Percentiles rank a stretch among this genome's conserved stretches.
phyloP scores from a whole-genome alignment of 2,888 invertebrate species.

The Folsomia candida region DNA sequence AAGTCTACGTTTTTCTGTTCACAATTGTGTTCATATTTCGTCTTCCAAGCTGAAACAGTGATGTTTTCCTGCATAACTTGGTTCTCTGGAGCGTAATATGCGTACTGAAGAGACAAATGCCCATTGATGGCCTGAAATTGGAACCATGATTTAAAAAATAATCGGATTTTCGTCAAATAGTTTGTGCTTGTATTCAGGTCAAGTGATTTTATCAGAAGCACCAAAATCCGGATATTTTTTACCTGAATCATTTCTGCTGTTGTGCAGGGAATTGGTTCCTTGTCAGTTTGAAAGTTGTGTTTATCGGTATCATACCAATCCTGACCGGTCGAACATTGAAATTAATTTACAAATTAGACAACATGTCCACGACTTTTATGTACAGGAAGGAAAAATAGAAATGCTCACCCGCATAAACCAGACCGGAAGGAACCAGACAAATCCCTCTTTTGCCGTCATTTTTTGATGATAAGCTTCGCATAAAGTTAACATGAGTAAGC shows the following conservation, averaged over 20 bases:
- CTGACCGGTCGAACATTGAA: conserved; percentile 55
- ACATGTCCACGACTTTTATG: no score
- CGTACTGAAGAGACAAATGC: conserved; percentile 68
- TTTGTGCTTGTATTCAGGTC: conserved; percentile 9
- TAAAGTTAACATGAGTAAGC: no score
- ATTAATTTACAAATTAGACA: no score
- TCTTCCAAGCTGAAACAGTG: conserved; percentile 65
- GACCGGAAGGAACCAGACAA: conserved; percentile 79
- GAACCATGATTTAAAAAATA: conserved; percentile 5
- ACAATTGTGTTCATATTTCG: conserved; percentile 55
- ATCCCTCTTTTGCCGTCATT: conserved; percentile 62
- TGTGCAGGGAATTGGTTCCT: conserved; percentile 62
- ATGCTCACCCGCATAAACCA: conserved; percentile 58
- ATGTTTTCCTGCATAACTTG: conserved; percentile 64
- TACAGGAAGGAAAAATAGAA: no score
- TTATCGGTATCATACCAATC: conserved; percentile 64
- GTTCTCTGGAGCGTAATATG: conserved; percentile 65
- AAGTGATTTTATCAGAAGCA: no score
- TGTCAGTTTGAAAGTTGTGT: conserved; percentile 51
- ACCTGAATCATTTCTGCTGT: conserved; percentile 62
- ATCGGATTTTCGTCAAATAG: conserved; percentile 16
- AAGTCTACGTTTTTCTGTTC: conserved; percentile 19
- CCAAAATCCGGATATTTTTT: conserved; percentile 14
- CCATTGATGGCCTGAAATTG: conserved; percentile 68
- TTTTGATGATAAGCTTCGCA: conserved; percentile 70